Conservation (phyloP, 2,888 invertebrate species). For the Rutpela maculata region DNA sequence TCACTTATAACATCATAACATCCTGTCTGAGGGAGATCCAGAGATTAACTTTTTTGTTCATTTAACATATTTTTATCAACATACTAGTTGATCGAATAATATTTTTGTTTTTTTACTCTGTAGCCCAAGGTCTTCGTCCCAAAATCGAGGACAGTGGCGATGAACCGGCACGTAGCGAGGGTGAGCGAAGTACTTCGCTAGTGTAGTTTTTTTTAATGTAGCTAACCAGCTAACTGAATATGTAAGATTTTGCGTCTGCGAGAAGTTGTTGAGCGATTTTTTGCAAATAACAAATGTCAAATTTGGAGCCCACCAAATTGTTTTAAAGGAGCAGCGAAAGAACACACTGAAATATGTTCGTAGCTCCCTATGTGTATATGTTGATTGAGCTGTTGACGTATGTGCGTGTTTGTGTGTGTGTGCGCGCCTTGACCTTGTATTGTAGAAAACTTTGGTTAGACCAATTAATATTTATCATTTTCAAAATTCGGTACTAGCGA, state of each 20-base stretch:
- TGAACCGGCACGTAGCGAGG: constrained; percentile 41
- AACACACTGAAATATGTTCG: no score
- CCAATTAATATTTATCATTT: no score
- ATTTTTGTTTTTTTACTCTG: constrained; percentile 33
- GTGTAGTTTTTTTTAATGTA: constrained; percentile 10
- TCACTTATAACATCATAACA: not conserved
- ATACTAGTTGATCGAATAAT: not conserved
- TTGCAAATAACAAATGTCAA: not conserved
- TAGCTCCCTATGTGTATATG: no score
- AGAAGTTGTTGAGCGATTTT: not conserved
- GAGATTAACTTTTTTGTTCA: not conserved
- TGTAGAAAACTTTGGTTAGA: no score
- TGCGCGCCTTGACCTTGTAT: no score
- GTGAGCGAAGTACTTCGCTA: constrained; percentile 43
- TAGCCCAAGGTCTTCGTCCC: constrained; percentile 48
- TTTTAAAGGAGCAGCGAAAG: no score
- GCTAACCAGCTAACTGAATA: constrained; percentile 10
- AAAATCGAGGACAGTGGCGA: constrained; percentile 43
- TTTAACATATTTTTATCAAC: not conserved
- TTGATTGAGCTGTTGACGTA: no score
- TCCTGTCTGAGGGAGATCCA: not conserved
- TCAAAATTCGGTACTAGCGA: no score
- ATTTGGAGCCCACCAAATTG: no score
- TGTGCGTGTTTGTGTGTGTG: no score
- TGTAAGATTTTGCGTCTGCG: not conserved